Percentiles rank a stretch among this genome's conserved stretches.
These are phyloP conservation scores for Oncorhynchus gorbuscha DNA, from an alignment of 2,113 vertebrate species.

Conservation along the genomic window DNA sequence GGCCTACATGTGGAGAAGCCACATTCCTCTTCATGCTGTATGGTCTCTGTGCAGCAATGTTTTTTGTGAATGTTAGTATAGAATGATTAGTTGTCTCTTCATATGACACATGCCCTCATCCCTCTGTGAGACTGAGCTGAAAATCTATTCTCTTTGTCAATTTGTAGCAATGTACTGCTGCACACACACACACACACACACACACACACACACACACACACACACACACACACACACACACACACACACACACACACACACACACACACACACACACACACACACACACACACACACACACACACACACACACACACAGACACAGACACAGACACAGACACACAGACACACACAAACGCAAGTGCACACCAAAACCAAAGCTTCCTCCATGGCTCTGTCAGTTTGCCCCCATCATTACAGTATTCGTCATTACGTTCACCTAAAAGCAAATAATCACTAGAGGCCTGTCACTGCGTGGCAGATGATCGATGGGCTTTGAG, in stretches of 20 bases:
- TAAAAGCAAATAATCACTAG: conserved; percentile 81
- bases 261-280: conserved; percentile 10
- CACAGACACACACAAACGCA: conserved; percentile 4
- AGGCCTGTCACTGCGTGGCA: conserved; percentile 70
- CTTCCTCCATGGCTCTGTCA: conserved; percentile 43
- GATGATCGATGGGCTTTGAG: conserved; percentile 78
- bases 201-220: neutral
- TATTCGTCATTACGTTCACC: conserved; percentile 70
- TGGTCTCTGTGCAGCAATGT: conserved; percentile 46
- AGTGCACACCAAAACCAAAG: neutral
- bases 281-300: conserved; percentile 12
- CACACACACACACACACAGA: neutral
- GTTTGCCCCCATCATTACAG: conserved; percentile 65
- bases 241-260: neutral
- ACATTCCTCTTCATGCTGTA: conserved; percentile 39
- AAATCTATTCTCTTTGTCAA: conserved; percentile 75
- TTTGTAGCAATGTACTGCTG: conserved; percentile 58
- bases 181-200: conserved; percentile 14
- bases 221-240: too few relatives aligned
- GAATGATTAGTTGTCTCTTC: conserved; percentile 74
- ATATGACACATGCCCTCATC: conserved; percentile 71
- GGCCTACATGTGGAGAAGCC: too few relatives aligned
- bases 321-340: neutral
- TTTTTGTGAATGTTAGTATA: conserved; percentile 71
- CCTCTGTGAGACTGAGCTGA: conserved; percentile 59